A percentile compares a stretch with the other conserved stretches of the same genome.
Conservation (phyloP, 2,113 vertebrate species). For the Megaceryle maxima region DNA sequence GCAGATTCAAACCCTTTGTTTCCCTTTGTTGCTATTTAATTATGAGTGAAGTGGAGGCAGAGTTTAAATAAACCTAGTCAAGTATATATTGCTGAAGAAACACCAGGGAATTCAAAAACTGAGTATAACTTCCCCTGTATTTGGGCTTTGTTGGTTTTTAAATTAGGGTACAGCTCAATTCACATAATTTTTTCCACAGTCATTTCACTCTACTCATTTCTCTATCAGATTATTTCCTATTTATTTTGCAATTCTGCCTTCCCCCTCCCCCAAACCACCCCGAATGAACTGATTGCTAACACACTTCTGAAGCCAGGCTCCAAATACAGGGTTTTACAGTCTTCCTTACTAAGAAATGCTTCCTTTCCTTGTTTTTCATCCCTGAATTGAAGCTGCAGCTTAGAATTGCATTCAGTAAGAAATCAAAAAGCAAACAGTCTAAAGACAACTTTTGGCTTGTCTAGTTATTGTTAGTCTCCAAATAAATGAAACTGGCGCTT, state of each 20-base stretch:
- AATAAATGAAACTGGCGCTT: not conserved
- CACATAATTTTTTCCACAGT: accelerated
- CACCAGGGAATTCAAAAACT: not conserved
- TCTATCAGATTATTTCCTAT: not conserved
- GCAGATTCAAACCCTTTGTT: constrained; percentile 30
- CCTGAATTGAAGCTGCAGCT: not conserved
- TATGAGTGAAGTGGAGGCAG: constrained; percentile 20
- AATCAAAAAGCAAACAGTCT: not conserved
- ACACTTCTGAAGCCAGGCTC: not conserved
- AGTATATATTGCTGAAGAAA: not conserved
- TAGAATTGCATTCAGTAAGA: not conserved
- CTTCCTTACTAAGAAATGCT: not conserved
- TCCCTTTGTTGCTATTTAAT: constrained; percentile 36
- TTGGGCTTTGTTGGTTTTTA: not conserved
- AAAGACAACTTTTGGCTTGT: not conserved
- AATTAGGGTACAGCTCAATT: not conserved
- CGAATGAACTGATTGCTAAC: not conserved
- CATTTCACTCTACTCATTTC: not conserved
- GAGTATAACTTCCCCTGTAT: not conserved
- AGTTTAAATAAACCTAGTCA: constrained; percentile 16
- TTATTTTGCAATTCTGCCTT: not conserved
- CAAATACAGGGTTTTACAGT: not conserved
- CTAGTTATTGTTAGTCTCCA: not conserved
- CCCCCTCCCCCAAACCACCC: not conserved
- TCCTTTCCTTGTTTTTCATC: not conserved